Conservation (phyloP, 2,888 invertebrate species). For the Drosophila lacicola region DNA sequence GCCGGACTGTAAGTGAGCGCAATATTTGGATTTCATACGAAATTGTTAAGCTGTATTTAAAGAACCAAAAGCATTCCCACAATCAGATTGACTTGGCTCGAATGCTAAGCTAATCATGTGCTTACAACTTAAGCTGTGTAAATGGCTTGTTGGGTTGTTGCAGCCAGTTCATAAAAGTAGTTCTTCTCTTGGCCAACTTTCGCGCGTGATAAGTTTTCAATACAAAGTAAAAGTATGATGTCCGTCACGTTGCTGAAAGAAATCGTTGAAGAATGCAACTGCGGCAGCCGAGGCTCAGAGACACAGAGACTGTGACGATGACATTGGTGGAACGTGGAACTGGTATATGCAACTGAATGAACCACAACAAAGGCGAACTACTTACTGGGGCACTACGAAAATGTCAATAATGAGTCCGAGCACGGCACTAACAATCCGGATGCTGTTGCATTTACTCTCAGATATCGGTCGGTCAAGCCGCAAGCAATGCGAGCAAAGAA, state of each 20-base stretch:
- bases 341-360: conserved; percentile 58
- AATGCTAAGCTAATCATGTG: background rate
- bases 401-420: conserved; percentile 39
- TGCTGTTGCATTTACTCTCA: conserved; percentile 68
- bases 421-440: conserved; percentile 31
- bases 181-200: conserved; percentile 34
- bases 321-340: conserved; percentile 20
- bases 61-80: background rate
- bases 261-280: conserved; percentile 66
- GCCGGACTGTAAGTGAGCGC: conserved; percentile 1
- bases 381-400: conserved; percentile 20
- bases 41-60: background rate
- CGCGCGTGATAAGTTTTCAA: conserved; percentile 63
- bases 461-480: conserved; percentile 29
- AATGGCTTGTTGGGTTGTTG: conserved; percentile 36
- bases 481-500: conserved; percentile 43
- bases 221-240: conserved; percentile 69
- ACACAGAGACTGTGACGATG: conserved; percentile 21
- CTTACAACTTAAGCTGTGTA: background rate
- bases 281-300: conserved; percentile 21
- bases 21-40: background rate
- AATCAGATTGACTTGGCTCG: background rate
- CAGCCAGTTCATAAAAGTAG: conserved; percentile 34
- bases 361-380: conserved; percentile 66
- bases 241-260: conserved; percentile 58